Percentiles rank a stretch among this genome's conserved stretches.
Conservation (phyloP, 2,888 invertebrate species). For the Charanyca ferruginea region DNA sequence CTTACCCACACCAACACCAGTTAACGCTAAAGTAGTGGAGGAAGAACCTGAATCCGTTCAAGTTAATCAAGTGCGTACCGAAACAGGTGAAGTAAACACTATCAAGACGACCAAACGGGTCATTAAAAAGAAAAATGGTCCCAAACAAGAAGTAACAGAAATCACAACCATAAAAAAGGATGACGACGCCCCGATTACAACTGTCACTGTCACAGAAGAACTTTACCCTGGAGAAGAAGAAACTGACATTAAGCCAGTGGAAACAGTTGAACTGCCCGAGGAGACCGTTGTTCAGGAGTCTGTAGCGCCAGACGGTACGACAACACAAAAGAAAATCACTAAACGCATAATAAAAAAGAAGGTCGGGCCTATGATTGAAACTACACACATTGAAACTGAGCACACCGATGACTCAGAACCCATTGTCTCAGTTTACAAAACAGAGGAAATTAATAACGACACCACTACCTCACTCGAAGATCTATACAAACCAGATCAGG, state of each 20-base stretch:
- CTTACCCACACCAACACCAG: no score
- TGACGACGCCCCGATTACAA: conserved; percentile 43
- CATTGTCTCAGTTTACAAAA: conserved; percentile 28
- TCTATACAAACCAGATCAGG: not conserved
- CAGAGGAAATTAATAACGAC: conserved; percentile 14
- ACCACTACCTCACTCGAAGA: conserved; percentile 20
- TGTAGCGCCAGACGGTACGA: conserved; percentile 56
- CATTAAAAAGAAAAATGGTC: conserved; percentile 64
- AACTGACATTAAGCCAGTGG: not conserved
- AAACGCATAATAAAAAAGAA: conserved; percentile 70
- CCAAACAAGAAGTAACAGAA: no score
- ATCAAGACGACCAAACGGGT: conserved; percentile 68
- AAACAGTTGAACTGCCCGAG: conserved; percentile 14
- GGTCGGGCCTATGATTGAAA: conserved; percentile 68
- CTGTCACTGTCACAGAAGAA: conserved; percentile 39
- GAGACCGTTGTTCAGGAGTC: conserved; percentile 21
- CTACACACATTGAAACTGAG: conserved; percentile 61
- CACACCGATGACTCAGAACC: conserved; percentile 33
- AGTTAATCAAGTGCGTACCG: conserved; percentile 26
- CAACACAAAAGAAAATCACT: conserved; percentile 61
- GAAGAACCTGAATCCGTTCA: conserved; percentile 22
- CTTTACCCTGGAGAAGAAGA: conserved; percentile 65
- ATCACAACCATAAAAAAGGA: conserved; percentile 59
- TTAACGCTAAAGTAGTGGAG: not conserved
- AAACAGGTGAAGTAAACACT: conserved; percentile 69